Percentiles rank a stretch among this genome's conserved stretches.
Conservation (phyloP, 2,113 vertebrate species). For the Propithecus coquereli region DNA sequence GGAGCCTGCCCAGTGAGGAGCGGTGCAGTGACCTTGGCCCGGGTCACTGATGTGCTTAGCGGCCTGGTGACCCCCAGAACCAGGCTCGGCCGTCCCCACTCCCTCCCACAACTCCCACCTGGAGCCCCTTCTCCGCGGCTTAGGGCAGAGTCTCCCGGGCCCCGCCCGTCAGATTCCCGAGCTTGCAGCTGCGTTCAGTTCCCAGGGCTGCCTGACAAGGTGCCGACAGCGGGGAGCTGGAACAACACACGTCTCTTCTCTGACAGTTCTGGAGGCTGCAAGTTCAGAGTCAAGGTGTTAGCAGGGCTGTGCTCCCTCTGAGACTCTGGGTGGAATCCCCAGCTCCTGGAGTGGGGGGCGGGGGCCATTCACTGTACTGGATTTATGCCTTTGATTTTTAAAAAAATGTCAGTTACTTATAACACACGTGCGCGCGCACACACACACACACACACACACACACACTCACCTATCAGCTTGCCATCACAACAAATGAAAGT, state of each 20-base stretch:
- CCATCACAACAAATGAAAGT: background rate
- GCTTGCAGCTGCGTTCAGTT: rapidly evolving
- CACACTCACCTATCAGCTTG: background rate
- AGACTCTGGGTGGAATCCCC: background rate
- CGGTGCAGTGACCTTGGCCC: rapidly evolving
- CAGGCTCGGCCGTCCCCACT: background rate
- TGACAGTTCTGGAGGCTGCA: background rate
- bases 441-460: background rate
- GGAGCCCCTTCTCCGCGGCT: background rate
- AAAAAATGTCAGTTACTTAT: background rate
- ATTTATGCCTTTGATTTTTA: background rate
- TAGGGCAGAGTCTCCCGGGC: too few relatives aligned
- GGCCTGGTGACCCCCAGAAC: too few relatives aligned
- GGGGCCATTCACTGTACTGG: too few relatives aligned
- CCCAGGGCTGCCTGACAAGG: background rate
- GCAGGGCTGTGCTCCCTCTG: rapidly evolving
- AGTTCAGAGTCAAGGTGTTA: too few relatives aligned
- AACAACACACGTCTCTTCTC: background rate
- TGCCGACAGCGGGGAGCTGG: too few relatives aligned
- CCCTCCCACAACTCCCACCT: background rate
- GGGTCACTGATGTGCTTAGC: too few relatives aligned
- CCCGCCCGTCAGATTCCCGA: too few relatives aligned
- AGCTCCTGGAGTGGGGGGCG: background rate
- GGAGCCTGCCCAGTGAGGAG: background rate
- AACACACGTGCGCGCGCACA: background rate